A percentile compares a stretch with the other conserved stretches of the same genome.
Conservation (phyloP, 1,140 invertebrate species). For the Hyles vespertilio region DNA sequence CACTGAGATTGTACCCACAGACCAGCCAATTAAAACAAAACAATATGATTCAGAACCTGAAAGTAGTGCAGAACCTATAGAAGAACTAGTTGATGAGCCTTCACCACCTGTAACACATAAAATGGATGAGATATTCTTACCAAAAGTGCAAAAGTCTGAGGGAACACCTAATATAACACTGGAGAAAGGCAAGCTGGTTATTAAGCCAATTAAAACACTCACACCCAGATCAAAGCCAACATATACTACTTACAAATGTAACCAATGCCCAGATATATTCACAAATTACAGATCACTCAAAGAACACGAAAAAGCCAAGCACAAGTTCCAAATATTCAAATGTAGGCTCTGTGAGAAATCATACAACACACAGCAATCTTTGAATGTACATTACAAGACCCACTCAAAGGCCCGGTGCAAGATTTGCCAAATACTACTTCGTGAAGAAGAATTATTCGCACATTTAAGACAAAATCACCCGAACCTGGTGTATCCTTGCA, state of each 20-base stretch:
- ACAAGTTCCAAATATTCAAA: conserved; percentile 12
- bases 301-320: conserved; percentile 28
- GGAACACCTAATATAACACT: conserved; percentile 14
- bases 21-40: conserved; percentile 7
- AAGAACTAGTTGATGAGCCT: too few relatives aligned
- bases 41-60: neutral
- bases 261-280: conserved; percentile 22
- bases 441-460: conserved; percentile 20
- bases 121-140: neutral
- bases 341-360: conserved; percentile 28
- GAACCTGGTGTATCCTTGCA: conserved; percentile 20
- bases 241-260: conserved; percentile 24
- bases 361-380: conserved; percentile 23
- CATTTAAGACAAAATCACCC: conserved; percentile 28
- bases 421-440: conserved; percentile 22
- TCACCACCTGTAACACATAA: neutral
- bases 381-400: conserved; percentile 28
- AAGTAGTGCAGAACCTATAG: too few relatives aligned
- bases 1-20: conserved; percentile 14
- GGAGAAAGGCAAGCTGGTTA: conserved; percentile 19
- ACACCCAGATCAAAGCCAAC: neutral
- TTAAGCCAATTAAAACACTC: conserved; percentile 16
- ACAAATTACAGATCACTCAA: conserved; percentile 23
- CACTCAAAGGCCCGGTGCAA: conserved; percentile 26
- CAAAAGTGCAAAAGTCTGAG: neutral